A percentile compares a stretch with the other conserved stretches of the same genome.
Conservation (phyloP, 1,140 invertebrate genomes). For the Brachionus koreanus region DNA sequence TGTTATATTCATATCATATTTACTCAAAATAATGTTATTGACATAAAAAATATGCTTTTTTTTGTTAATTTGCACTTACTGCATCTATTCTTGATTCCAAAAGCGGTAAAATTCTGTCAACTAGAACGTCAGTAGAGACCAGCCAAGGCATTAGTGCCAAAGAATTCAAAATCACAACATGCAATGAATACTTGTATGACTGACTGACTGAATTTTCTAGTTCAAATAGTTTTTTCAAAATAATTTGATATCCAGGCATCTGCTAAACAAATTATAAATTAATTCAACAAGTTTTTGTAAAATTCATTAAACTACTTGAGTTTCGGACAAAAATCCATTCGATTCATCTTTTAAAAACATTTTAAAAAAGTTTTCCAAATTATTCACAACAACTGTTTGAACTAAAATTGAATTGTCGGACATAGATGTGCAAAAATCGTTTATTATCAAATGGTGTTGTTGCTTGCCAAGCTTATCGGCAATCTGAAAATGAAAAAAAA, state of each 20-base stretch:
- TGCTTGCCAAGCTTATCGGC: neutral
- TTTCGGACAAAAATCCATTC: constrained; percentile 17
- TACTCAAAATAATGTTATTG: too few relatives aligned
- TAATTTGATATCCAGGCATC: constrained; percentile 14
- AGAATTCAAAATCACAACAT: neutral
- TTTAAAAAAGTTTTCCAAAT: constrained; percentile 30
- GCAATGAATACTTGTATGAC: constrained; percentile 20
- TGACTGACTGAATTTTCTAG: constrained; percentile 22
- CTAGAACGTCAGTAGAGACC: neutral
- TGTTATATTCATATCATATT: too few relatives aligned
- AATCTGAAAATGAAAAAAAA: neutral
- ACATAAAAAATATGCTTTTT: too few relatives aligned
- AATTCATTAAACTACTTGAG: neutral
- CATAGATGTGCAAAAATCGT: constrained; percentile 28
- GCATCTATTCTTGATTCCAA: constrained; percentile 3
- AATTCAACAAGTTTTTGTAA: neutral
- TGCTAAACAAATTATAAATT: neutral
- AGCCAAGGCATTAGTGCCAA: constrained; percentile 18
- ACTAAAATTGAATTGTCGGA: neutral
- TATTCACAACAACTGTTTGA: neutral
- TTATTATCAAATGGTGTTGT: constrained; percentile 29
- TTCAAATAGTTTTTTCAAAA: constrained; percentile 24
- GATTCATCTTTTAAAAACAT: constrained; percentile 16
- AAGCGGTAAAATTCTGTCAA: constrained; percentile 23
- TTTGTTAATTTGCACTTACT: too few relatives aligned